phyloP scores from a whole-genome alignment of 2,113 vertebrate species.

The Hemiscyllium ocellatum region DNA sequence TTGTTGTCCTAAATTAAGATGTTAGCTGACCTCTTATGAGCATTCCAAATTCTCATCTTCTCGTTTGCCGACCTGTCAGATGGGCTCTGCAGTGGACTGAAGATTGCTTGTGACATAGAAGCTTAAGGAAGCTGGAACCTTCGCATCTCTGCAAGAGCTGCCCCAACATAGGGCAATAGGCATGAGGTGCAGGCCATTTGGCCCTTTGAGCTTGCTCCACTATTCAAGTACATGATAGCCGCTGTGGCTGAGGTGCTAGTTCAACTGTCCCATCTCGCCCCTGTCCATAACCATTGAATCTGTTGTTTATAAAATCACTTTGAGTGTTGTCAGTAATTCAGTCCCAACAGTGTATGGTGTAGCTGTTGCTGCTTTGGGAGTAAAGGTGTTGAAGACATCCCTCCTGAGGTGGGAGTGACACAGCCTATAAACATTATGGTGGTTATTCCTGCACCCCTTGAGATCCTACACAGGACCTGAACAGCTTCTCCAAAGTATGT shows the following conservation, averaged over 20 bases:
- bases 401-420: background rate
- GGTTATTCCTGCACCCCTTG: background rate
- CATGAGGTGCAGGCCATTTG: too few species aligned
- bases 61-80: background rate
- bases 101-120: background rate
- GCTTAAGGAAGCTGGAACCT: background rate
- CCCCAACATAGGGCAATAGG: background rate
- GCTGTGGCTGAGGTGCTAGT: too few species aligned
- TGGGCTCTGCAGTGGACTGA: background rate
- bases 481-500: background rate
- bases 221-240: too few species aligned
- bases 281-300: too few species aligned
- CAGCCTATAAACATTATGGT: background rate
- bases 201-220: too few species aligned
- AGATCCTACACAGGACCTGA: background rate
- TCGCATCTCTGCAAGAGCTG: background rate
- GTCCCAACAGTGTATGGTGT: background rate
- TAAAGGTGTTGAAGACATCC: background rate
- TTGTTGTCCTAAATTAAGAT: background rate
- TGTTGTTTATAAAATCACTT: too few species aligned
- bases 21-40: background rate
- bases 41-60: background rate
- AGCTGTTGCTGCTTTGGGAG: background rate
- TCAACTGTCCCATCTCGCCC: too few species aligned
- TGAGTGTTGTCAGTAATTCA: background rate